Evolutionary conservation across 2,888 invertebrate species (phyloP), one percentile per base, ranked within the genome.

Genomic region (Leistus spinibarbis): DNA sequence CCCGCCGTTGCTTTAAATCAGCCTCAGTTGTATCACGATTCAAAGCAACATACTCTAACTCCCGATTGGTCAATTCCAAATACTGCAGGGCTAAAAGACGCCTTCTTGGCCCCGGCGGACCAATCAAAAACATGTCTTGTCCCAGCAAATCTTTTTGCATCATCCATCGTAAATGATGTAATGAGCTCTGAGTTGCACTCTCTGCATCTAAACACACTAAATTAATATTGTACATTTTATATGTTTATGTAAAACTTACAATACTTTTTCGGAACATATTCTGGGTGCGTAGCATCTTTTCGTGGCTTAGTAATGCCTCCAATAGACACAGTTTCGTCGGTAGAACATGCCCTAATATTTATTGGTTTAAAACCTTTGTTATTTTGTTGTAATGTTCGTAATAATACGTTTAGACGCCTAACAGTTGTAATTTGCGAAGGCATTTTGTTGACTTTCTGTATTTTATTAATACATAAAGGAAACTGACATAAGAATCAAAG

Each of bases 11-110:
- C 84, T 99, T 99, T 23, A 99, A 88, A 85, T 99, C 99, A 3
- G 97, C 94, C 85, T 99, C 99, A 0, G 98, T 99, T 0, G 98
- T 98, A 83, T 99, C 99, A 78, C 98, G 88, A 23, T 97, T 97
- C 17, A 99, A 87, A 0, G 97, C 93, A 22, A 99, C 93, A 86
- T 97, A 98, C 84, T 99, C 98, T 68, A 95, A 87, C 87, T 99
- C 98, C 69, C 95, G 88, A 79, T 94, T 92, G 0, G 95, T 96
- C 70, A 98, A 83, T 85, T 98, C 96, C 81, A 97, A 88, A 86
- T 95, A 95, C 82, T 96, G 93, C 86, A 98, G 89, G 0, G 96
- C 96, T 69, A 98, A 86, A 82, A 92, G 90, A 69, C 98, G 88
- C 80, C 95, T 90, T 76, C 90, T 87, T 0, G 94, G 92, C 0